Evolutionary conservation across 2,113 vertebrate genomes (phyloP), one percentile per base, ranked within the genome.

Genomic region (Dendrocopos noguchii): DNA sequence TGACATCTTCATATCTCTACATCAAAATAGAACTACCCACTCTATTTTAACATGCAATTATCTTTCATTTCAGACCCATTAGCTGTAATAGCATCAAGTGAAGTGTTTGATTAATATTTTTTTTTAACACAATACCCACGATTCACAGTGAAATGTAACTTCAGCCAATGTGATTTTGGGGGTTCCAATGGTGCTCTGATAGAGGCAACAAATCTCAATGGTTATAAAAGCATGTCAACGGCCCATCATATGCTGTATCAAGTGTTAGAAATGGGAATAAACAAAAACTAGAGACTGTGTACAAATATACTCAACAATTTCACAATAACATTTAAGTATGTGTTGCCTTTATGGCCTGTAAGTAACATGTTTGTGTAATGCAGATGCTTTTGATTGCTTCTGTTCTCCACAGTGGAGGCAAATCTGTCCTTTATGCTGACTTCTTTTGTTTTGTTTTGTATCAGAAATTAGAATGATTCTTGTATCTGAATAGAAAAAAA

Each of bases 1-100:
- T 92, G 87, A 94, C 76, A 28, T 92, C 87, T 91, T 92, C 86
- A 21, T 92, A 94, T 91, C 94, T 94, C 76, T 72, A 78, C 80
- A 96, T 95, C 95, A 94, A 94, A 96, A 95, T 82, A 87, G 47
- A 85, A 72, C 89, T 90, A 94, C 95, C 89, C 87, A 88, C 93
- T 96, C 89, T 61, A 85, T 95, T 96, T 94, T 85, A 95, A 92
- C 92, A 88, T 2, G 47, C 87, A 94, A 90, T 94, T 95, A 92
- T 75, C 79, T 87, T 92, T 88, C 85, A 94, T 95, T 94, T 92
- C 93, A 94, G 82, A 39, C 56, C 80, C 86, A 85, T 89, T 92
- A 94, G 87, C 57, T 93, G 33, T 57, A 80, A 77, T 65, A 92
- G 79, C 72, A 74, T 19, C 44, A 33, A 84, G 76, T 63, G 12